Evolutionary conservation across 2,797 vertebrate species (phyloP), one percentile per base, ranked within the genome.

Genomic region (Tauraco hartlaubi): DNA sequence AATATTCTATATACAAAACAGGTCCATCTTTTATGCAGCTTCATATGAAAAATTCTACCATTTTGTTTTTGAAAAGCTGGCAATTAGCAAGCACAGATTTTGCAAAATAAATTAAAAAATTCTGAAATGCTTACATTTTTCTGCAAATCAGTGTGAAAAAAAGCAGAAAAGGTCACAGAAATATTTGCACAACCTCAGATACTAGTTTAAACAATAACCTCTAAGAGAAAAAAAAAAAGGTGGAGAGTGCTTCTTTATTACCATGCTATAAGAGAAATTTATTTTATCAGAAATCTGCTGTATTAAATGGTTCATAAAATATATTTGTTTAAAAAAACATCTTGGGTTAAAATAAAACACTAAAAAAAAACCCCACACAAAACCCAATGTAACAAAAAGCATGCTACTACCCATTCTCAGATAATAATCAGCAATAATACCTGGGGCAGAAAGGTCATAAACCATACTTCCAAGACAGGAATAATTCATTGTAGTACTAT

Each of bases 1-100:
- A 99, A 99, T 99, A 99, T 99, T 98, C 99, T 98, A 97, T 97
- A 98, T 98, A 99, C 98, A 99, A 98, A 99, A 99, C 98, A 98
- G 98, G 98, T 97, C 99, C 98, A 99, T 99, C 99, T 99, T 99
- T 99, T 99, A 99, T 99, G 98, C 98, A 98, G 98, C 92, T 98
- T 97, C 94, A 95, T 98, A 98, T 98, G 98, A 98, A 97, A 96
- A 97, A 98, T 97, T 97, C 98, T 98, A 98, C 97, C 98, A 97
- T 97, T 96, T 97, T 96, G 90, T 39, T 92, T 94, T 80, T 72
- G 63, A 92, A 96, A 95, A 92, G 59, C 62, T 66, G 79, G 46
- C 58, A 88, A 78, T 97, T 95, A 96, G 71, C 29, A 95, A 94
- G 69, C 26, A 63, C 61, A 71, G 72, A 63, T 49, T 69, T 67